Evolutionary conservation across 2,888 invertebrate genomes (phyloP).

Genomic region (Trissoscelio sp.): DNA sequence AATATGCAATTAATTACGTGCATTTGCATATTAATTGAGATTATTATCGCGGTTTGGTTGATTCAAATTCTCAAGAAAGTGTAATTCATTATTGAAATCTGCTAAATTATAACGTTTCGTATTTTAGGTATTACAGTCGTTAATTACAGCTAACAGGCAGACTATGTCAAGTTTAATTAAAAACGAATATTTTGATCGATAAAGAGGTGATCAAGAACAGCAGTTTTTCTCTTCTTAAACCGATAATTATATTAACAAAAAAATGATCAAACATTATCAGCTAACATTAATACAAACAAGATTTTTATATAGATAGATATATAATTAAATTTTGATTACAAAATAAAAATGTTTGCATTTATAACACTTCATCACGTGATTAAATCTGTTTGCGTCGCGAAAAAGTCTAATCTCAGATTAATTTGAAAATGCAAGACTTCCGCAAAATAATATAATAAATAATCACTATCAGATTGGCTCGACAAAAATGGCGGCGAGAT

Average conservation of each 20-base stretch:
- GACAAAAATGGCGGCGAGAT: slow-evolving; percentile 24
- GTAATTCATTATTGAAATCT: slow-evolving; percentile 39
- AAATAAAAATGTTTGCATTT: too few relatives aligned
- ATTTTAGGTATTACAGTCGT: slow-evolving; percentile 21
- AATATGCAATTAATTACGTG: slow-evolving; percentile 58
- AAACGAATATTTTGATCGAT: slow-evolving; percentile 4
- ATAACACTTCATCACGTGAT: not conserved
- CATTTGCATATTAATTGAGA: slow-evolving; percentile 61
- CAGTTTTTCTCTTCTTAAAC: not conserved
- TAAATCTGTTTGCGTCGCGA: not conserved
- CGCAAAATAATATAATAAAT: slow-evolving; percentile 40
- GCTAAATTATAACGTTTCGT: slow-evolving; percentile 49
- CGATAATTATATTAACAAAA: too few relatives aligned
- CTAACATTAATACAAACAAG: too few relatives aligned
- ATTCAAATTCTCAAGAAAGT: slow-evolving; percentile 42
- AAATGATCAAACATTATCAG: too few relatives aligned
- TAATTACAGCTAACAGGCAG: slow-evolving; percentile 25
- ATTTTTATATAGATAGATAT: too few relatives aligned
- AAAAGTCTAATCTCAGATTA: slow-evolving; percentile 8
- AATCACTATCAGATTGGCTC: slow-evolving; percentile 22
- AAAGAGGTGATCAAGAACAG: not conserved
- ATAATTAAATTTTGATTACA: not conserved
- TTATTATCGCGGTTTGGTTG: slow-evolving; percentile 37
- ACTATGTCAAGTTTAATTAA: slow-evolving; percentile 47
- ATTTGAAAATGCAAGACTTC: slow-evolving; percentile 8